Evolutionary conservation across 2,113 vertebrate genomes (phyloP).

Genomic region (Notarius lentiginosus): DNA sequence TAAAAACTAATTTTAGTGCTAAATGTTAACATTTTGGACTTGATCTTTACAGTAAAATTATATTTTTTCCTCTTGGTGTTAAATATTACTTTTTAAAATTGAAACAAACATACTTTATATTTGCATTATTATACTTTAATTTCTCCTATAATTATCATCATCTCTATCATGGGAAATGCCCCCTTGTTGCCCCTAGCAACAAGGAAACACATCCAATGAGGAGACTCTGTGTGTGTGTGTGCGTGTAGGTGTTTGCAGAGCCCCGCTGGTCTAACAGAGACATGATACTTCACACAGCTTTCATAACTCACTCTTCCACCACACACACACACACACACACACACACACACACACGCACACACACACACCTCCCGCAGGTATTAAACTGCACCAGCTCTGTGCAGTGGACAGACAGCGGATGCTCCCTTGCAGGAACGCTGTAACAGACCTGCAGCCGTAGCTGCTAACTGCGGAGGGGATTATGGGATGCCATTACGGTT

Average conservation of each 20-base stretch:
- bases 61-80: neutral
- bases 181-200: constrained; percentile 25
- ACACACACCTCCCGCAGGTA: neutral
- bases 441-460: neutral
- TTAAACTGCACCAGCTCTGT: neutral
- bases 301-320: constrained; percentile 18
- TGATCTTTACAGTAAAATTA: neutral
- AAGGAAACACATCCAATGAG: constrained; percentile 3
- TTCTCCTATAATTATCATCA: neutral
- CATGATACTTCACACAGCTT: constrained; percentile 28
- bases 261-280: constrained; percentile 28
- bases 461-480: constrained; percentile 34
- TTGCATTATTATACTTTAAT: neutral
- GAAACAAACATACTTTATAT: neutral
- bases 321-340: neutral
- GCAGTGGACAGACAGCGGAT: neutral
- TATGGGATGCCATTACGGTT: constrained; percentile 41
- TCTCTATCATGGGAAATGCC: neutral
- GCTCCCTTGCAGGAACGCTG: neutral
- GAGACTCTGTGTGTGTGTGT: neutral
- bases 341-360: neutral
- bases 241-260: constrained; percentile 9
- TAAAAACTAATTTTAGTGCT: neutral
- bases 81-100: neutral
- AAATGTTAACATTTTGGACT: neutral